These are phyloP conservation scores for Liasis olivaceus DNA, from an alignment of 2,797 vertebrate genomes.

Conservation along the genomic window DNA sequence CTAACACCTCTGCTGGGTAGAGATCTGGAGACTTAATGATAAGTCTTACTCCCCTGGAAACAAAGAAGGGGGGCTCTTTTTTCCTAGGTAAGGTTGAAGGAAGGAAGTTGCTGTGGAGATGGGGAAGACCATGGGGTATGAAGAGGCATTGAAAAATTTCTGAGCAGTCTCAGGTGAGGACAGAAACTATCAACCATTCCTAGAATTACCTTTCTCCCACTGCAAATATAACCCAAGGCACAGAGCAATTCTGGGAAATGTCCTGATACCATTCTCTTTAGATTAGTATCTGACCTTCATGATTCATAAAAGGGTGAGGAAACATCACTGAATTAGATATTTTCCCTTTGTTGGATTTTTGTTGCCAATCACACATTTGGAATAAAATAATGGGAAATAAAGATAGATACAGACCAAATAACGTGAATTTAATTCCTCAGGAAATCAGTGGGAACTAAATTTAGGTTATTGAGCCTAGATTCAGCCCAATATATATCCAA, in stretches of 20 bases:
- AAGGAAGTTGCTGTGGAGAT: neutral
- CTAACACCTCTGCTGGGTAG: neutral
- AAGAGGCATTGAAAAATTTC: neutral
- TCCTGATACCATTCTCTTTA: neutral
- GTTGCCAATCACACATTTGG: neutral
- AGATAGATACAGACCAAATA: neutral
- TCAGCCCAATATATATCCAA: neutral
- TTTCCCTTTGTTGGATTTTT: neutral
- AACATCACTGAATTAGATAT: neutral
- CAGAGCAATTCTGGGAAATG: neutral
- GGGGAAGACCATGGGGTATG: too few relatives aligned
- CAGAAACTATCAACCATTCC: neutral
- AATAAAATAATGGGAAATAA: neutral
- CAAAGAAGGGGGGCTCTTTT: neutral
- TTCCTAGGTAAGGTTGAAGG: neutral
- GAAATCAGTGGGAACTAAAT: neutral
- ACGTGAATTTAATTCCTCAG: neutral
- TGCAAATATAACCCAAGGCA: neutral
- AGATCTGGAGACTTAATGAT: neutral
- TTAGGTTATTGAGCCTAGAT: neutral
- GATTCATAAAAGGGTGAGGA: neutral
- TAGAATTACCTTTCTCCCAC: neutral
- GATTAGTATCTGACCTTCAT: neutral
- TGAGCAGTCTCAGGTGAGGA: neutral
- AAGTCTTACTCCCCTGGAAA: neutral